Evolutionary conservation across 1,140 invertebrate species (phyloP).

Genomic region (Hyles vespertilio): DNA sequence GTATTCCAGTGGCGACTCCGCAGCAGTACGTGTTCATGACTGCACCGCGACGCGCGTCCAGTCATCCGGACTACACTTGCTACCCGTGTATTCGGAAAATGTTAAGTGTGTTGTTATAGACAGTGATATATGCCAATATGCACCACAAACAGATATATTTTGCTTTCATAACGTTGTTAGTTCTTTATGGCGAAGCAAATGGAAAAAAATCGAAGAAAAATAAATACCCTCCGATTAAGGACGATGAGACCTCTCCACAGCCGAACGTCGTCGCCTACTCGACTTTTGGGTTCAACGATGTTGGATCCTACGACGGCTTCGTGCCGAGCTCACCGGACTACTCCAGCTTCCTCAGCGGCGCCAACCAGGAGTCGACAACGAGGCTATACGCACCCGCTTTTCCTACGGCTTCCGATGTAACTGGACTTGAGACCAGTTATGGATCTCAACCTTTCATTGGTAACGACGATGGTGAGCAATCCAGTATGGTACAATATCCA

Average conservation of each 20-base stretch:
- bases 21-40: constrained; percentile 18
- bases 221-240: constrained; percentile 34
- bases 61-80: constrained; percentile 47
- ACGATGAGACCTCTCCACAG: constrained; percentile 42
- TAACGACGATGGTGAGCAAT: constrained; percentile 23
- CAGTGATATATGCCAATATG: constrained; percentile 44
- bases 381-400: constrained; percentile 62
- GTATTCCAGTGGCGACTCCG: constrained; percentile 22
- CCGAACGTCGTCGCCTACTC: constrained; percentile 63
- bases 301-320: constrained; percentile 55
- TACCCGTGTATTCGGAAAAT: constrained; percentile 48
- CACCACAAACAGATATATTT: constrained; percentile 40
- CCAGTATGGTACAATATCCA: constrained; percentile 38
- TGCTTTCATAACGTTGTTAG: constrained; percentile 34
- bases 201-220: constrained; percentile 50
- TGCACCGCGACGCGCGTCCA: constrained; percentile 25
- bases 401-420: constrained; percentile 48
- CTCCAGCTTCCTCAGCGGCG: constrained; percentile 36
- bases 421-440: constrained; percentile 39
- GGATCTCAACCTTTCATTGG: constrained; percentile 27
- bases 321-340: constrained; percentile 62
- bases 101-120: constrained; percentile 35
- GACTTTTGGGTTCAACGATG: constrained; percentile 63
- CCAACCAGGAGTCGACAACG: constrained; percentile 45
- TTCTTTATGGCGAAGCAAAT: constrained; percentile 26